Evolutionary conservation across 2,113 vertebrate genomes (phyloP), one percentile per base, ranked within the genome.

Genomic region (Pleuronectes platessa): DNA sequence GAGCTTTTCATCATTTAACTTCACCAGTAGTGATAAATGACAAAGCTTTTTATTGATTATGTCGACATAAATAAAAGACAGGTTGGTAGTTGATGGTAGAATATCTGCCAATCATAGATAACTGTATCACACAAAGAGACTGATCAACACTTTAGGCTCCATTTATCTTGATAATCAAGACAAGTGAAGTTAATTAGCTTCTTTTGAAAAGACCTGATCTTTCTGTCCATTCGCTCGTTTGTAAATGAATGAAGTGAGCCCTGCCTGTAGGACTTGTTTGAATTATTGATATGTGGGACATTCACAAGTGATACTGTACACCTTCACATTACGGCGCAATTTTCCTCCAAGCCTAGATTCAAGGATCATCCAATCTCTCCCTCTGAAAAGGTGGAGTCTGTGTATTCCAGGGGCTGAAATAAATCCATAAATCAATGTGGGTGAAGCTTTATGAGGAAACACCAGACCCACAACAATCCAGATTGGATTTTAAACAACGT

Each of bases 261-360:
- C 72, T 27, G 53, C 40, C 78, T 84, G 76, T 85, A 78, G 76
- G 71, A 71, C 84, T 77, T 49, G 67, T 69, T 60, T 93, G 58
- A 93, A 93, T 93, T 86, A 93, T 94, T 92, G 53, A 94, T 86
- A 40, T 42, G 47, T 59, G 68, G 40, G 51, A 49, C 79, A 84
- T 93, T 93, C 90, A 91, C 62, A 83, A 70, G 68, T 78, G 89
- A 92, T 80, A 92, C 75, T 79, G 74, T 87, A 93, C 81, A 90
- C 88, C 66, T 58, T 86, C 81, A 78, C 71, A 79, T 80, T n/a
- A 31, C 17, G 66, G 79, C 68, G 63, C 24, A 18, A 68, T 72
- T 73, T 85, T 84, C 84, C 71, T 82, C 67, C 60, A 8, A 47
- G 26, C 65, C 71, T 31, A 20, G 31, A 82, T 35, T 35, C 20